Evolutionary conservation across 2,113 vertebrate species (phyloP), one percentile per base, ranked within the genome.

Genomic region (Malaclemys terrapin): DNA sequence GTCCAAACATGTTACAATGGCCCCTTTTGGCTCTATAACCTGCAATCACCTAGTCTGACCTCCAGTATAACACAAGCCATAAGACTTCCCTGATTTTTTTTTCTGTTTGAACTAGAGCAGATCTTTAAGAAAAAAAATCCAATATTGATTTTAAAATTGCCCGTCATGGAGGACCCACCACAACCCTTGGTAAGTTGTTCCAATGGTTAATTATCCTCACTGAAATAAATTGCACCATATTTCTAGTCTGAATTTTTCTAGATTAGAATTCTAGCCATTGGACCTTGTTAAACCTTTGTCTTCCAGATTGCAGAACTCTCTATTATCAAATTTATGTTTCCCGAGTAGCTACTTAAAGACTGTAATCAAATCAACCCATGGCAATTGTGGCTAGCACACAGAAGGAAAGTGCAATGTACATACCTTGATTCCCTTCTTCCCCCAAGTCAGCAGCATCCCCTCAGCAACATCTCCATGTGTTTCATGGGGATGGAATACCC

Each of bases 391-490:
- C 31, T 65, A 35, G 31, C 29, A 35, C 62, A 65, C 47, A 35
- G n/a, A n/a, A n/a, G 49, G 91, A 57, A 56, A 91, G 42, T 20
- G 82, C 65, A 80, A 89, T 93, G 91, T 80, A 69, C 50, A 35
- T n/a, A 9, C 6, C 4, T 5, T 1, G 17, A 13, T 91, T 52
- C 69, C 29, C 27, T 52, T 17, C 54, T 82, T 38, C 42, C 19
- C 31, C 59, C 10, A 57, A 59, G 54, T 81, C 85, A 89, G 56
- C 75, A 82, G 47, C 72, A 29, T 57, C 10, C 38, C 72, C 38
- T 17, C 89, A 80, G 27, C 42, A 14, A 7, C 10, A 75, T 42
- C 10, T 3, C 6, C 0, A 0, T 0, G 0, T 49, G 92, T 52
- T 78, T 54, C 85, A 80, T 91, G 87, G 76, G 12, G 5, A 50